Percentiles rank a stretch among this genome's conserved stretches.
These are phyloP conservation scores for Hyphantria cunea DNA, from an alignment of 1,140 invertebrate species.

Conservation along the genomic window DNA sequence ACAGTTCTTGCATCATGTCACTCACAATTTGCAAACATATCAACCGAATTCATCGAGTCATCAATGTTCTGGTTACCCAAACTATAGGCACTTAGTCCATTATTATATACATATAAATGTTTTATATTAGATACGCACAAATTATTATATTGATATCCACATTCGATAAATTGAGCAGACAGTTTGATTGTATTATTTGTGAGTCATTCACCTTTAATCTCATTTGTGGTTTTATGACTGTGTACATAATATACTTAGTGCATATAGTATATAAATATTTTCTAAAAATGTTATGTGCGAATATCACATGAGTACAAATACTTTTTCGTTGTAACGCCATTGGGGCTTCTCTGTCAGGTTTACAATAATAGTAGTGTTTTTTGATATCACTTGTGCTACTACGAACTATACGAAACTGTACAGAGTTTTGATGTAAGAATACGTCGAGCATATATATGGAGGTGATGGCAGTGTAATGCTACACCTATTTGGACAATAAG, in stretches of 20 bases:
- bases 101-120: constrained; percentile 30
- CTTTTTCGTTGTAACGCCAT: constrained; percentile 19
- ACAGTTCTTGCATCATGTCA: constrained; percentile 76
- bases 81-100: constrained; percentile 31
- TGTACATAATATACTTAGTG: constrained; percentile 25
- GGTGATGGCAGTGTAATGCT: constrained; percentile 29
- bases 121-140: constrained; percentile 49
- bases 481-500: constrained; percentile 59
- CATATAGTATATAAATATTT: constrained; percentile 30
- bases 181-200: constrained; percentile 23
- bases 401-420: constrained; percentile 6
- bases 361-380: not conserved
- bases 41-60: constrained; percentile 49
- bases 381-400: not conserved
- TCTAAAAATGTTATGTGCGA: constrained; percentile 15
- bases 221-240: constrained; percentile 17
- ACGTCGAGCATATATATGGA: constrained; percentile 9
- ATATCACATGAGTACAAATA: constrained; percentile 22
- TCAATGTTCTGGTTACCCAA: constrained; percentile 41
- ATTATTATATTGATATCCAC: constrained; percentile 32
- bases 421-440: constrained; percentile 5
- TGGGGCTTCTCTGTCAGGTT: constrained; percentile 19
- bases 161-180: not conserved
- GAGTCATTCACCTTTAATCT: constrained; percentile 46
- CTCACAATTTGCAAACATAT: constrained; percentile 58